A percentile compares a stretch with the other conserved stretches of the same genome.
Evolutionary conservation across 2,113 vertebrate genomes (phyloP).

Genomic region (Globicephala melas): DNA sequence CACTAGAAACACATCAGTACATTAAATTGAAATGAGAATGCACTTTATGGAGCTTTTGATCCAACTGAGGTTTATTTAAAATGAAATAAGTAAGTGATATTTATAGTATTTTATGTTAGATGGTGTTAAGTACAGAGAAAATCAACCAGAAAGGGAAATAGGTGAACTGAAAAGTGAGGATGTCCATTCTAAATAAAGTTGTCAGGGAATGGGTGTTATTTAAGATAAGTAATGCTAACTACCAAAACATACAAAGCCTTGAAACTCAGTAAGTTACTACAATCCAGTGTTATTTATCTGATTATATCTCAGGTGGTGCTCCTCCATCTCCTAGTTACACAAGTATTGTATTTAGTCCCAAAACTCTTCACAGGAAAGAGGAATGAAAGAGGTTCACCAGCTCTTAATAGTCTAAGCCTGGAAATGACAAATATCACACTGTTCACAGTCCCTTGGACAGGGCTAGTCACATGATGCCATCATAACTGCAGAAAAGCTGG

Average conservation of each 20-base stretch:
- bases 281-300: neutral
- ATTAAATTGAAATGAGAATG: neutral
- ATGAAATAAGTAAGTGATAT: neutral
- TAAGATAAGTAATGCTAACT: slow-evolving; percentile 4
- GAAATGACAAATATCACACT: neutral
- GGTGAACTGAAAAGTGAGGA: neutral
- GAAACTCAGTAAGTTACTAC: neutral
- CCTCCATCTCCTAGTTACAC: neutral
- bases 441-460: neutral
- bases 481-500: neutral
- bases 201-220: neutral
- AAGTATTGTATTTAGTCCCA: neutral
- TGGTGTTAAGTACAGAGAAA: neutral
- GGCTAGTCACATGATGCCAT: neutral
- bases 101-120: neutral
- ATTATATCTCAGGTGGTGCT: neutral
- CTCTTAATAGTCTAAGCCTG: neutral
- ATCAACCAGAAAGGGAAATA: neutral
- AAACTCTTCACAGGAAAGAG: neutral
- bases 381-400: neutral
- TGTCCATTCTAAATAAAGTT: neutral
- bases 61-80: neutral
- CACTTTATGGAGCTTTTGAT: neutral
- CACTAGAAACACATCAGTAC: neutral
- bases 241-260: neutral